Conservation (phyloP, 2,888 invertebrate genomes). For the Aphodius sticticus region DNA sequence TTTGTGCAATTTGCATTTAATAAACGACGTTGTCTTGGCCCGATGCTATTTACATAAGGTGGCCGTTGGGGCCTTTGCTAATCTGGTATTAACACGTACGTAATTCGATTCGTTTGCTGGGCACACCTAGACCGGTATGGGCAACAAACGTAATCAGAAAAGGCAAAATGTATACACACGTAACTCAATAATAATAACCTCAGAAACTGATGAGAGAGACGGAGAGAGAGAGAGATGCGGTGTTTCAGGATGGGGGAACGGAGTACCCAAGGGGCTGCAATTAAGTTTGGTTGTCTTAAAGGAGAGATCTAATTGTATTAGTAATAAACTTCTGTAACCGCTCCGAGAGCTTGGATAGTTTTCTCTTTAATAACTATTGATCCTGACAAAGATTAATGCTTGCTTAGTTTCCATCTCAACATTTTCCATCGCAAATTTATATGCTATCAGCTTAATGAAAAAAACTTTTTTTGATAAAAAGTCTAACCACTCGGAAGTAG, state of each 20-base stretch:
- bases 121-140: neutral
- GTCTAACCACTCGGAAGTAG: neutral
- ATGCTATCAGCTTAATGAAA: neutral
- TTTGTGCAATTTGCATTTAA: neutral
- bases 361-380: neutral
- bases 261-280: neutral
- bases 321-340: neutral
- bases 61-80: neutral
- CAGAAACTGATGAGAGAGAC: neutral
- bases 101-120: neutral
- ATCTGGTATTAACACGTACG: neutral
- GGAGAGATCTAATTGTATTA: neutral
- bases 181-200: neutral
- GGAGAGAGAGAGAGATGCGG: neutral
- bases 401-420: neutral
- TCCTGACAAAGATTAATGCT: neutral
- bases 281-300: conserved; percentile 4
- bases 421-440: neutral
- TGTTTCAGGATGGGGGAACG: neutral
- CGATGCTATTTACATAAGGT: neutral
- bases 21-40: neutral
- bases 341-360: neutral
- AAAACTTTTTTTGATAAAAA: neutral
- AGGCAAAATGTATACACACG: neutral
- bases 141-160: neutral